Evolutionary conservation across 1,140 invertebrate genomes (phyloP), one percentile per base, ranked within the genome.

Genomic region (Vanessa tameamea): DNA sequence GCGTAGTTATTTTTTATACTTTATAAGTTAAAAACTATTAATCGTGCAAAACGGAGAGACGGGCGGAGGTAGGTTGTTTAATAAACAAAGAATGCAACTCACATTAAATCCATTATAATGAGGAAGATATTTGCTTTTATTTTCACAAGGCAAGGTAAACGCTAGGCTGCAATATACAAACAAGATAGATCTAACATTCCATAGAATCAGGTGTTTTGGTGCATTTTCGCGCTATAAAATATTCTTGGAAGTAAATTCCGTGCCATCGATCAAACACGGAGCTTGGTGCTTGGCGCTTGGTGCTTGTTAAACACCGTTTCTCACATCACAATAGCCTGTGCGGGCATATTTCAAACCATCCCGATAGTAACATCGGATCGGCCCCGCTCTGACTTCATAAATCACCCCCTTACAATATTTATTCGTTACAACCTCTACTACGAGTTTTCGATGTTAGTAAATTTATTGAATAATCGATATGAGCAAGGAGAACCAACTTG

Each of bases 281-380:
- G 51, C 66, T 69, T 69, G 55, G 67, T 69, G 67, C 55, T 69
- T 23, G 55, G 81, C 81, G 87, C 86, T 70, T 47, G 67, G 81
- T 80, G 88, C 88, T 92, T 92, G 90, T 92, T 92, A 91, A 86
- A 92, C 88, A 90, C 87, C 84, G 89, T 91, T 90, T 90, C 88
- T 91, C 88, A 91, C 88, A 89, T 90, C 84, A 88, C 87, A 90
- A 91, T 87, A 87, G 86, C 76, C 82, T 84, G 78, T 81, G 85
- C 82, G 81, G 85, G 89, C 87, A 92, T 92, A 92, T 90, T 92
- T 92, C 88, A 92, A 88, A 79, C 81, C 82, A 84, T 87, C 85
- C 86, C 84, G 87, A 89, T 90, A 86, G 80, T 71, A 84, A 85
- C 86, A 87, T 87, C 84, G 86, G 82, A 75, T 78, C 84, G 85